A percentile compares a stretch with the other conserved stretches of the same genome.
Evolutionary conservation across 2,888 invertebrate genomes (phyloP).

Genomic region (Latrodectus elegans): DNA sequence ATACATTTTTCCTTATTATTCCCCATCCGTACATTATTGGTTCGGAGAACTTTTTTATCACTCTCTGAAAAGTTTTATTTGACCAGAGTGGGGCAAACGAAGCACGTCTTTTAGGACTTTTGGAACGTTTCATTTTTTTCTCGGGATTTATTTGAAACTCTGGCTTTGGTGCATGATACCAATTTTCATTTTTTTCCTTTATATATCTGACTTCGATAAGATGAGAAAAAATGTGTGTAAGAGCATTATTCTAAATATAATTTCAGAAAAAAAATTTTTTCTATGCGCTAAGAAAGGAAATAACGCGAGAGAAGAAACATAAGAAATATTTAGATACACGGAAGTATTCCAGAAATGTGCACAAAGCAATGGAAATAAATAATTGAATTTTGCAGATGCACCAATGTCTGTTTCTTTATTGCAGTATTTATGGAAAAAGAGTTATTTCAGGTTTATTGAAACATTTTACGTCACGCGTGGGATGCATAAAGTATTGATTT

Average conservation of each 20-base stretch:
- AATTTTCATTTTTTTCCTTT: neutral
- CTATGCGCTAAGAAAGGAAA: neutral
- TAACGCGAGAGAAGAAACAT: too few relatives aligned
- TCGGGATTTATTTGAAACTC: neutral
- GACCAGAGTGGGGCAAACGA: constrained; percentile 16
- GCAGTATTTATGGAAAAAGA: too few relatives aligned
- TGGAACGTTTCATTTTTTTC: neutral
- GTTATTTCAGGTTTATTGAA: too few relatives aligned
- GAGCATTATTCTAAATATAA: neutral
- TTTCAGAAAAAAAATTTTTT: neutral
- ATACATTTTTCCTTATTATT: constrained; percentile 29
- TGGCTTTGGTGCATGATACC: neutral
- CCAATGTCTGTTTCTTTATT: too few relatives aligned
- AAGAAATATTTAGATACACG: too few relatives aligned
- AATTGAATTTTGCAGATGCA: too few relatives aligned
- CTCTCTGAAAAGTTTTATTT: constrained; percentile 27
- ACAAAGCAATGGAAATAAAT: too few relatives aligned
- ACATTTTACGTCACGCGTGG: too few relatives aligned
- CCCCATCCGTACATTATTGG: constrained; percentile 29
- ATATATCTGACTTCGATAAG: neutral
- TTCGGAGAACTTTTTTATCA: constrained; percentile 19
- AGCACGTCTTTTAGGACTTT: neutral
- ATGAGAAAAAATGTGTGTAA: neutral
- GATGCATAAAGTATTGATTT: too few relatives aligned
- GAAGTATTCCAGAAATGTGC: too few relatives aligned